These are phyloP conservation scores for Mycteria americana DNA, from an alignment of 2,797 vertebrate species.

Conservation along the genomic window DNA sequence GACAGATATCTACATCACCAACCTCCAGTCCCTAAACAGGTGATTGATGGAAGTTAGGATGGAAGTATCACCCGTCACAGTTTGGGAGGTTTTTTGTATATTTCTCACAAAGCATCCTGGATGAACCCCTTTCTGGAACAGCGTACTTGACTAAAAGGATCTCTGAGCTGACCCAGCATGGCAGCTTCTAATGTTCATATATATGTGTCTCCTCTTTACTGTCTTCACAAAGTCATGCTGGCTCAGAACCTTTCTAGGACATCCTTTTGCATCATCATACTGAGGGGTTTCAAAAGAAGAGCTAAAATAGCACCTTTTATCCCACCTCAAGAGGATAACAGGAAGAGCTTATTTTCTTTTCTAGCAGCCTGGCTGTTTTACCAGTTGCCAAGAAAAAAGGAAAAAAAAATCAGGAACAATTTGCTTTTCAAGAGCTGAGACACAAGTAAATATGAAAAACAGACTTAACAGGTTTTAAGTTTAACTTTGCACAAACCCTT, in stretches of 20 bases:
- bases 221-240: background rate
- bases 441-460: background rate
- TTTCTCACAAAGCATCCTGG: background rate
- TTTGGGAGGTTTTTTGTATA: fast-evolving
- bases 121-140: background rate
- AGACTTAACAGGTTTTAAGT: background rate
- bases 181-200: background rate
- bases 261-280: background rate
- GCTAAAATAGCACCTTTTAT: background rate
- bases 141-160: background rate
- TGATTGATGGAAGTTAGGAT: background rate
- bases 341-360: background rate
- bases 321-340: background rate
- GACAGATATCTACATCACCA: background rate
- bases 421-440: background rate
- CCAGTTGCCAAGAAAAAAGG: background rate
- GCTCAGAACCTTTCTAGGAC: background rate
- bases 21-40: background rate
- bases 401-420: background rate
- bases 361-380: background rate
- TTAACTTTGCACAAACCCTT: background rate
- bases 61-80: background rate
- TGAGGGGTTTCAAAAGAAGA: background rate
- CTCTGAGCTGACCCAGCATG: background rate
- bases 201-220: background rate